Evolutionary conservation across 2,797 vertebrate species (phyloP).

Genomic region (Labeo calbasu): DNA sequence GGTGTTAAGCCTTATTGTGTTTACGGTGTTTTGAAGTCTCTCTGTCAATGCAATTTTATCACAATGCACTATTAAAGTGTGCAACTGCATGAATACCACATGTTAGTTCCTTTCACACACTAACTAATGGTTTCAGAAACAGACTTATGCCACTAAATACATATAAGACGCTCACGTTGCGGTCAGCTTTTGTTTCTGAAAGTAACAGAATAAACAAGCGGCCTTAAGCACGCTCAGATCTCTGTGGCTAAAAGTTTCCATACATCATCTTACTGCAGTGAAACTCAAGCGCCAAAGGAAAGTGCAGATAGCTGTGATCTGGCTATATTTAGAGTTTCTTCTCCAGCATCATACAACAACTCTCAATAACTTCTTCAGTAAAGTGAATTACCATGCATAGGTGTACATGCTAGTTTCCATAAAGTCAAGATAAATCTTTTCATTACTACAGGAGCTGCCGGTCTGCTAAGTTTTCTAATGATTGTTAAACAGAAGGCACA

Average conservation of each 20-base stretch:
- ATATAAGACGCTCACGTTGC: neutral
- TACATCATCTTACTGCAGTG: neutral
- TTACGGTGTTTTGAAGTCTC: neutral
- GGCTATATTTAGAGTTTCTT: neutral
- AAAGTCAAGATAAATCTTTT: no score
- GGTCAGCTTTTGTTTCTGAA: constrained; percentile 13
- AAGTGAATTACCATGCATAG: neutral
- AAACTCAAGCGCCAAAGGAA: neutral
- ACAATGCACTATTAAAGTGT: neutral
- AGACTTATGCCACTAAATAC: neutral
- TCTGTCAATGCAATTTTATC: neutral
- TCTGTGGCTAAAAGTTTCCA: constrained; percentile 27
- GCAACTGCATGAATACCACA: neutral
- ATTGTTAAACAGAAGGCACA: no score
- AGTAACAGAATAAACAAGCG: neutral
- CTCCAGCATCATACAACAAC: neutral
- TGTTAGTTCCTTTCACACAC: neutral
- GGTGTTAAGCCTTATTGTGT: neutral
- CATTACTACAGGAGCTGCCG: no score
- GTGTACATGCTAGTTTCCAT: neutral
- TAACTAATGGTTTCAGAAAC: neutral
- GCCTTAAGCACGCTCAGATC: neutral
- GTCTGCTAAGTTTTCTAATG: no score
- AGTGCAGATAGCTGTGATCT: neutral
- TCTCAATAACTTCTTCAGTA: neutral